Conservation (phyloP, 2,888 invertebrate genomes). For the Apoda limacodes region DNA sequence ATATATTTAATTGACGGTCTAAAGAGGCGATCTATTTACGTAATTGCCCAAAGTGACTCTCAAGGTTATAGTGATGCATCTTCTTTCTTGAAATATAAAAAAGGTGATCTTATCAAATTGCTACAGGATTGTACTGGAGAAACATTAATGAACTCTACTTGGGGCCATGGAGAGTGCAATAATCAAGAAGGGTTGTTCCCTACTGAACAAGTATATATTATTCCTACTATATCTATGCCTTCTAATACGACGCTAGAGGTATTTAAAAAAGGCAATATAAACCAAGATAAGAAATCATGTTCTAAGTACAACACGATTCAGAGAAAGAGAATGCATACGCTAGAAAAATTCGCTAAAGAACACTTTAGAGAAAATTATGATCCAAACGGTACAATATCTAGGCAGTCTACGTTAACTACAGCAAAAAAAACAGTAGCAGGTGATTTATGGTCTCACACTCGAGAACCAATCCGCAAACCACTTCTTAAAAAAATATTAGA, state of each 20-base stretch:
- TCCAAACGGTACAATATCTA: constrained; percentile 65
- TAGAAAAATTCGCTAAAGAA: constrained; percentile 85
- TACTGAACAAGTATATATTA: constrained; percentile 85
- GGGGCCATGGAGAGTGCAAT: constrained; percentile 79
- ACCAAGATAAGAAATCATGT: constrained; percentile 45
- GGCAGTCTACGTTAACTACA: constrained; percentile 73
- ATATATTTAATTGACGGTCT: constrained; percentile 88
- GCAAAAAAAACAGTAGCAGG: constrained; percentile 74
- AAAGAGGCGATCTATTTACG: constrained; percentile 86
- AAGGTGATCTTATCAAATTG: constrained; percentile 87
- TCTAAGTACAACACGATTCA: constrained; percentile 69
- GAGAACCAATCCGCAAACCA: constrained; percentile 87
- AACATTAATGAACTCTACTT: constrained; percentile 76
- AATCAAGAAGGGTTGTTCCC: constrained; percentile 85
- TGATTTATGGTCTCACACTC: constrained; percentile 85
- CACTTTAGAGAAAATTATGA: constrained; percentile 76
- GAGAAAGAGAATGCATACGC: constrained; percentile 81
- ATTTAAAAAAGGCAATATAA: constrained; percentile 71
- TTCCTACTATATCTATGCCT: constrained; percentile 86
- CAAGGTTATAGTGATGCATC: constrained; percentile 66
- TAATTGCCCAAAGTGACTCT: constrained; percentile 77
- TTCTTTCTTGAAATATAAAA: constrained; percentile 70
- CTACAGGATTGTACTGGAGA: constrained; percentile 81
- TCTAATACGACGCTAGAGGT: constrained; percentile 73
- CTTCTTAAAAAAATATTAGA: constrained; percentile 79